Evolutionary conservation across 2,888 invertebrate genomes (phyloP), one percentile per base, ranked within the genome.

Genomic region (Stramonita haemastoma): DNA sequence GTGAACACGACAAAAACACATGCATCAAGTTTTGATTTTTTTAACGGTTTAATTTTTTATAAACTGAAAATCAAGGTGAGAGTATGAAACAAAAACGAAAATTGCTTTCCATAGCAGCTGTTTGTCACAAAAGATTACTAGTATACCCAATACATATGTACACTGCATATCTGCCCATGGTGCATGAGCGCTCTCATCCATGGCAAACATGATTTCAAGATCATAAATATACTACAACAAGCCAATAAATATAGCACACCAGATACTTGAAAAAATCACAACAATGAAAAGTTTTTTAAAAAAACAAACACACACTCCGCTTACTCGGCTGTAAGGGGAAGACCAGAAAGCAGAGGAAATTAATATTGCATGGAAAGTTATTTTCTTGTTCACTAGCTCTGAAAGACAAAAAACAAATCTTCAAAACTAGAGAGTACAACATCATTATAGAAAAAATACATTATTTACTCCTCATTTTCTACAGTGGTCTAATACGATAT

Each of bases 141-240:
- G 19, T n/a, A 79, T 79, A 26, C 26, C 77, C 32, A 46, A 46
- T 46, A 46, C 46, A 32, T 79, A 32, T 17, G 32, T 79, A 79
- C 77, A 79, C 77, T 79, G 77, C 77, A 79, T 34, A 79, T 79
- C 77, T 79, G 77, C 77, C 32, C 29, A 79, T 26, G 77, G 77
- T 79, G 77, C 34, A 19, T 2, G 19, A 17, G 77, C 32, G 77
- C 77, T 79, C 77, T 79, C 17, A 2, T 73, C 29, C 73, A 73
- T 32, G 77, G 32, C 77, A 79, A 29, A 79, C 15, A 79, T 32
- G 13, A 6, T 79, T 32, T 32, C 73, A 79, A 19, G 32, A 34
- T 46, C 46, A 46, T 46, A 46, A 46, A 46, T 46, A 46, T 46
- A 46, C 46, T 13, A 34, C 73, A n/a, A 73, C 73, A n/a, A 73